These are phyloP conservation scores for Oceanodroma tethys DNA, from an alignment of 2,113 vertebrate genomes.

Conservation along the genomic window DNA sequence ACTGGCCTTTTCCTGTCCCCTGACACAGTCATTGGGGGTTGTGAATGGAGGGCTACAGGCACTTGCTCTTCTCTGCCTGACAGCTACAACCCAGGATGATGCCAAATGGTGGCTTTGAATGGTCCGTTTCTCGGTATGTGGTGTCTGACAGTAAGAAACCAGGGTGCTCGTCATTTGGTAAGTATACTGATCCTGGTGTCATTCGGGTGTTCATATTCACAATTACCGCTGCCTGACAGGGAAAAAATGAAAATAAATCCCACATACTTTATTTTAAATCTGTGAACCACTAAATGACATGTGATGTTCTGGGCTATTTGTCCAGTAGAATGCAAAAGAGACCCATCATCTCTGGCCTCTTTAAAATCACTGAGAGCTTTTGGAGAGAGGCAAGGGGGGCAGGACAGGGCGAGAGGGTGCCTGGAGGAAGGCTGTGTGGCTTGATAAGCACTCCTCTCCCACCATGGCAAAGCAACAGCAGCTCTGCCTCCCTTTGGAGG, in stretches of 20 bases:
- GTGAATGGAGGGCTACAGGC: background rate
- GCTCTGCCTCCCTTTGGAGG: background rate
- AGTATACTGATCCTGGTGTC: too few species aligned
- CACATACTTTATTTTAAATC: background rate
- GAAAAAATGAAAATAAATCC: background rate
- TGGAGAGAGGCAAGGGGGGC: background rate
- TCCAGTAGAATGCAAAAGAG: background rate
- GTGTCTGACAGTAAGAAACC: background rate
- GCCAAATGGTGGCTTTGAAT: background rate
- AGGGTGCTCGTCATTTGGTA: background rate
- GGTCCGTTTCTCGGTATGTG: background rate
- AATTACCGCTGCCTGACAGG: background rate
- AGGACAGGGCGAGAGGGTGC: background rate
- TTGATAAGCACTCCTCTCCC: background rate
- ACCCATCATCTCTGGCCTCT: background rate
- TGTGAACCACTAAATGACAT: background rate
- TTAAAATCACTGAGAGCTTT: background rate
- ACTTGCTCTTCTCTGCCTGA: background rate
- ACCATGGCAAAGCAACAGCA: fast-evolving
- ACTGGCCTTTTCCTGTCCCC: background rate
- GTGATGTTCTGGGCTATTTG: background rate
- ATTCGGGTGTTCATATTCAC: fast-evolving
- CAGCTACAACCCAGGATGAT: background rate
- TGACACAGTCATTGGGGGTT: background rate
- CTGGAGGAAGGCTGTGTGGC: background rate